Evolutionary conservation across 2,888 invertebrate species (phyloP), one percentile per base, ranked within the genome.

Genomic region (Archips xylosteana): DNA sequence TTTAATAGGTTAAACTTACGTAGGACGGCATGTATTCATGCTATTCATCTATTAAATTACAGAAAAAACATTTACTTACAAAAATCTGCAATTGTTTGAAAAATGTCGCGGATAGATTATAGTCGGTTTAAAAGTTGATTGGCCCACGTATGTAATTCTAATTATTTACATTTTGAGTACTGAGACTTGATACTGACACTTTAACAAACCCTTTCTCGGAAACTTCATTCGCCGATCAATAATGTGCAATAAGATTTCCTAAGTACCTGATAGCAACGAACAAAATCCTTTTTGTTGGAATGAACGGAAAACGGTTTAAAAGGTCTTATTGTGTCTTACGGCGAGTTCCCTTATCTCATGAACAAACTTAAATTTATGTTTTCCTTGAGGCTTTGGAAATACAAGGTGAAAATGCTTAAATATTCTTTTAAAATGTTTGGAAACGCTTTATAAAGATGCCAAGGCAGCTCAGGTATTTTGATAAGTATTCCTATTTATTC

Each of bases 251-350:
- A 49, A 69, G 51, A 64, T 73, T 64, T 69, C 49, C 32, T 8
- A 64, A 64, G 73, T 64, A 73, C 23, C 23, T 23, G 6, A 39
- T 6, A 39, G 6, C 39, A 42, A 73, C 73, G 36, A 32, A 64
- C 34, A 64, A 73, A 73, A 73, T 69, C 64, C 73, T 73, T 73
- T 71, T 73, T 64, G 73, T 69, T 39, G 64, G 59, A 64, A 62
- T 42, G 59, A 69, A 59, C 69, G 69, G 69, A 36, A 73, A 73
- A 73, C 64, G 73, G 73, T 73, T 73, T 73, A 69, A 73, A 73
- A 73, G 68, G 69, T 73, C 73, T 73, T 73, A 73, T 73, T 73
- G 64, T 69, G 73, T 73, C 69, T 73, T 69, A 73, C 69, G 69
- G 73, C 69, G 73, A 45, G 64, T 64, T 73, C 51, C 60, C 73